These are phyloP conservation scores for Brachionus plicatilis DNA, from an alignment of 1,140 invertebrate genomes.

Conservation along the genomic window DNA sequence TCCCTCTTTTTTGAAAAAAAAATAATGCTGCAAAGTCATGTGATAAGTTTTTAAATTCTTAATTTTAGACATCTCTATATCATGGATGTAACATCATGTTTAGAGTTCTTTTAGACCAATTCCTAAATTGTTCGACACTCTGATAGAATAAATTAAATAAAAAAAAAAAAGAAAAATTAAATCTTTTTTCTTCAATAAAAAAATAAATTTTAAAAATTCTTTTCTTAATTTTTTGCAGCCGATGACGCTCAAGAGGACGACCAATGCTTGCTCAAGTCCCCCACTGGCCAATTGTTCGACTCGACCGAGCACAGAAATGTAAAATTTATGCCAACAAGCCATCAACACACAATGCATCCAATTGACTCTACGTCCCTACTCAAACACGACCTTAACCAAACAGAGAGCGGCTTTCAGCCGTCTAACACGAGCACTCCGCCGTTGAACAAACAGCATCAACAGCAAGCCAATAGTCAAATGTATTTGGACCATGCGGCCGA, in stretches of 20 bases:
- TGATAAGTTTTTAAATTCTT: too few relatives aligned
- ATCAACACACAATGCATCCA: not conserved
- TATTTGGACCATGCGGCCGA: slow-evolving; percentile 17
- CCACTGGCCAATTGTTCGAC: not conserved
- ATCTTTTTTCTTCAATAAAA: too few relatives aligned
- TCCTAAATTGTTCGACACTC: too few relatives aligned
- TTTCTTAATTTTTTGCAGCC: not conserved
- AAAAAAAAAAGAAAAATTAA: too few relatives aligned
- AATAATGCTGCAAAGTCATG: too few relatives aligned
- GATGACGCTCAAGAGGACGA: not conserved
- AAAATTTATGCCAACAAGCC: not conserved
- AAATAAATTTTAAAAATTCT: too few relatives aligned
- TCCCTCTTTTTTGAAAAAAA: too few relatives aligned
- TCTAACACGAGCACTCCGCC: slow-evolving; percentile 28
- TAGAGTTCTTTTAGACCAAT: too few relatives aligned
- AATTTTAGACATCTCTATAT: too few relatives aligned
- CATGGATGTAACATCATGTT: too few relatives aligned
- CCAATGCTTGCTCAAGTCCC: not conserved
- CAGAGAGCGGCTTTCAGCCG: not conserved
- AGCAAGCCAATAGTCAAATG: not conserved
- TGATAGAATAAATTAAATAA: too few relatives aligned
- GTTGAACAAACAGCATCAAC: slow-evolving; percentile 7
- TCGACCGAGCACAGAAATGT: not conserved
- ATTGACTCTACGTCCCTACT: not conserved
- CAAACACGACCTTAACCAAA: slow-evolving; percentile 18